These are phyloP conservation scores for Dioctria linearis DNA, from an alignment of 2,888 invertebrate genomes.

Conservation along the genomic window DNA sequence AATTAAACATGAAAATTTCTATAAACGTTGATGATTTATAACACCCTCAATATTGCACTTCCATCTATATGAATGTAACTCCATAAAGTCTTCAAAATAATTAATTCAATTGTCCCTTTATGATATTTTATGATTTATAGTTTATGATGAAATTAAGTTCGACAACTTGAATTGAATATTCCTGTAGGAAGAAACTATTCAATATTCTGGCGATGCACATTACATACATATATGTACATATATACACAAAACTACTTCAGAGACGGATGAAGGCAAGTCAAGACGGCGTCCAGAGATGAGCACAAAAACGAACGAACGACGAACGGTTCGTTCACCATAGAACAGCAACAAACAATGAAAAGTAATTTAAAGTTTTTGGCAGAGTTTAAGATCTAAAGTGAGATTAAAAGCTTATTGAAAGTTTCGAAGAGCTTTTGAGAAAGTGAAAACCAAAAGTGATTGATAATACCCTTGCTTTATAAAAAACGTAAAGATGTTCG, in stretches of 20 bases:
- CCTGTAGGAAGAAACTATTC: slow-evolving; percentile 21
- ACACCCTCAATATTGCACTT: neutral
- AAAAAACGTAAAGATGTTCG: neutral
- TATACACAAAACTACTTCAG: neutral
- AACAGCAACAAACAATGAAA: slow-evolving; percentile 35
- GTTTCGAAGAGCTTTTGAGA: slow-evolving; percentile 22
- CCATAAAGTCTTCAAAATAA: neutral
- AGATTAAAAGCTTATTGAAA: slow-evolving; percentile 49
- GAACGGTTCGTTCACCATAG: neutral
- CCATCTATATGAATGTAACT: no score
- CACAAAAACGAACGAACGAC: slow-evolving; percentile 7
- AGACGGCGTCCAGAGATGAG: slow-evolving; percentile 4
- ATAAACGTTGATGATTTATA: no score
- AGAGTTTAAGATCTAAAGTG: slow-evolving; percentile 46
- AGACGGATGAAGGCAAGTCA: neutral
- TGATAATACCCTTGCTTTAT: neutral
- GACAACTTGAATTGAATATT: slow-evolving; percentile 11
- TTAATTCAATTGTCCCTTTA: slow-evolving; percentile 42
- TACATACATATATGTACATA: neutral
- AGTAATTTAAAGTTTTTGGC: slow-evolving; percentile 44
- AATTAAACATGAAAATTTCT: no score
- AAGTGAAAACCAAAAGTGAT: slow-evolving; percentile 50
- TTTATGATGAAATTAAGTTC: slow-evolving; percentile 33
- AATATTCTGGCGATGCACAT: slow-evolving; percentile 41
- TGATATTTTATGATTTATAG: slow-evolving; percentile 43